Conservation (phyloP, 1,140 invertebrate species). For the Ips nitidus region DNA sequence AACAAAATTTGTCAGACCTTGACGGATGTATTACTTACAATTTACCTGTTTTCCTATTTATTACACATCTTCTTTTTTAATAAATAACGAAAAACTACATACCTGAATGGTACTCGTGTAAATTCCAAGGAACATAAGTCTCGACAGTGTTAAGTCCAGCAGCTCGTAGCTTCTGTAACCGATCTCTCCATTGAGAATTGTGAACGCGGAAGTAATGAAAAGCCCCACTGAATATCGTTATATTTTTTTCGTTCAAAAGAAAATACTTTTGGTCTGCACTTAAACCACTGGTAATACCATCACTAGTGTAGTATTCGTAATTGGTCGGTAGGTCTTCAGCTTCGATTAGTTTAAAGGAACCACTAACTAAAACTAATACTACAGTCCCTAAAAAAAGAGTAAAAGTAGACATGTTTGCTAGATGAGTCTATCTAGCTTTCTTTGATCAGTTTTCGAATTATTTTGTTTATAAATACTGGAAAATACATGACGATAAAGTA, state of each 20-base stretch:
- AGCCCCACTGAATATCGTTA: slow-evolving; percentile 63
- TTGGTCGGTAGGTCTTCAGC: slow-evolving; percentile 38
- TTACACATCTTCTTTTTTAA: not conserved
- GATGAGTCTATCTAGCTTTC: too few species aligned
- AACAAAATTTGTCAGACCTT: too few species aligned
- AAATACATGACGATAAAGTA: too few species aligned
- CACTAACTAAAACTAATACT: too few species aligned
- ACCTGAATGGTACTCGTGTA: slow-evolving; percentile 71
- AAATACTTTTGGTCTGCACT: slow-evolving; percentile 42
- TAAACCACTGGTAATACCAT: slow-evolving; percentile 41
- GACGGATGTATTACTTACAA: too few species aligned
- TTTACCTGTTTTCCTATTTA: too few species aligned
- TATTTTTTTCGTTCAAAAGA: slow-evolving; percentile 45
- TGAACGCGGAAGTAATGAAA: slow-evolving; percentile 91
- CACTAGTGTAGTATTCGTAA: slow-evolving; percentile 47
- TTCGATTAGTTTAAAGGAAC: too few species aligned
- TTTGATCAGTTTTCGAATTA: too few species aligned
- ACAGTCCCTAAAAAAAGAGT: too few species aligned
- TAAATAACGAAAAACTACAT: slow-evolving; percentile 25
- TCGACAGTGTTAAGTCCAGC: slow-evolving; percentile 85
- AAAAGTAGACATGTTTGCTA: too few species aligned
- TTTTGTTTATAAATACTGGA: too few species aligned
- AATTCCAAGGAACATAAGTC: slow-evolving; percentile 94
- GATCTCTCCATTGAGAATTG: slow-evolving; percentile 55
- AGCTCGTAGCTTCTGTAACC: slow-evolving; percentile 75